phyloP scores from a whole-genome alignment of 2,888 invertebrate genomes.

The Drosophila koepferae region DNA sequence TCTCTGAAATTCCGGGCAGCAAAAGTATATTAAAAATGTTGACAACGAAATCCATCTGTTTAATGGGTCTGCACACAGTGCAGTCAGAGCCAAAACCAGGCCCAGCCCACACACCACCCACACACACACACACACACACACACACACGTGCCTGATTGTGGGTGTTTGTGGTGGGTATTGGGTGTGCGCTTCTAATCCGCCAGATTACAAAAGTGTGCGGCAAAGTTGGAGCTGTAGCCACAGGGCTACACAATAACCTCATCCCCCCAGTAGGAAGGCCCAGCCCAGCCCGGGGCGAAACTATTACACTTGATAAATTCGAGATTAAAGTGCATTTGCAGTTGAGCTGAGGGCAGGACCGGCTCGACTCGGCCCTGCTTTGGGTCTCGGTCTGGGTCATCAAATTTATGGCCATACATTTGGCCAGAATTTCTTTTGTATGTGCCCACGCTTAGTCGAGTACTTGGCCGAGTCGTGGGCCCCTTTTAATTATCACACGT shows the following conservation, averaged over 20 bases:
- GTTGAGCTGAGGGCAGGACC: constrained; percentile 50
- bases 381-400: constrained; percentile 33
- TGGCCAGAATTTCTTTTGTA: constrained; percentile 64
- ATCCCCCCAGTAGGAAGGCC: constrained; percentile 44
- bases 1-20: constrained; percentile 14
- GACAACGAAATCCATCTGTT: constrained; percentile 80
- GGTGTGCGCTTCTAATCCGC: constrained; percentile 61
- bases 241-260: constrained; percentile 47
- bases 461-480: constrained; percentile 42
- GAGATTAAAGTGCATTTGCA: constrained; percentile 82
- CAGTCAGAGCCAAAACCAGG: constrained; percentile 32
- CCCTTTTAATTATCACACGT: constrained; percentile 82
- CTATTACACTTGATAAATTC: constrained; percentile 81
- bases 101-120: constrained; percentile 27
- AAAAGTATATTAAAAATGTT: constrained; percentile 68
- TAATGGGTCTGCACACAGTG: constrained; percentile 58
- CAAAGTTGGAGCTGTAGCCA: constrained; percentile 51
- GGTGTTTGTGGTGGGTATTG: constrained; percentile 22
- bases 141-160: constrained; percentile 32
- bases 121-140: constrained; percentile 16
- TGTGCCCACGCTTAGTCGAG: constrained; percentile 8
- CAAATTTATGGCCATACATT: constrained; percentile 84
- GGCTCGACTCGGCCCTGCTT: constrained; percentile 21
- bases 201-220: constrained; percentile 69
- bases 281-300: constrained; percentile 43